These are phyloP conservation scores for Cataglyphis cursor DNA, from an alignment of 2,888 invertebrate species.

Conservation along the genomic window DNA sequence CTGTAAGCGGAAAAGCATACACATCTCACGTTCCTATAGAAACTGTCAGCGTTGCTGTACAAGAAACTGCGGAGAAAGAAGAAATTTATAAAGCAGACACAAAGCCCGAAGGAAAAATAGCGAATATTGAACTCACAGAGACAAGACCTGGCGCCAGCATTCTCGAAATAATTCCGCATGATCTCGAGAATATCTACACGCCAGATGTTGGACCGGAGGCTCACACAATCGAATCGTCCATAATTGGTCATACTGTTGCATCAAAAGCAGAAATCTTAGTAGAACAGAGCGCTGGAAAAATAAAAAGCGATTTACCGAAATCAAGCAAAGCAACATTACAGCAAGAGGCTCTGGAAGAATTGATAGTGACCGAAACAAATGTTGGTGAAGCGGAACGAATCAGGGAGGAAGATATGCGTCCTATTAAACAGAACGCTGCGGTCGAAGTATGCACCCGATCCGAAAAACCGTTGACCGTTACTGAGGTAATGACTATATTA, in stretches of 20 bases:
- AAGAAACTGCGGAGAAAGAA: conserved; percentile 87
- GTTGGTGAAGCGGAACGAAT: conserved; percentile 87
- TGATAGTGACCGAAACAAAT: conserved; percentile 85
- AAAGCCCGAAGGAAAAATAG: conserved; percentile 86
- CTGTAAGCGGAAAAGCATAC: conserved; percentile 85
- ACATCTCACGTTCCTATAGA: conserved; percentile 80
- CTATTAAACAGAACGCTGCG: conserved; percentile 80
- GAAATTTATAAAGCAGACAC: conserved; percentile 84
- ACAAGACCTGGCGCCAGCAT: conserved; percentile 80
- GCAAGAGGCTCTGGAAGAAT: conserved; percentile 88
- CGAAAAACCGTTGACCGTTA: conserved; percentile 79
- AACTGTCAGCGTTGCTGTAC: conserved; percentile 85
- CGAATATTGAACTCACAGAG: conserved; percentile 85
- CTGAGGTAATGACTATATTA: conserved; percentile 79
- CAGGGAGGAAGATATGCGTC: conserved; percentile 85
- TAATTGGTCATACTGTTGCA: conserved; percentile 87
- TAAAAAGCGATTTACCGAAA: conserved; percentile 77
- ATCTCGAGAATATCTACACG: conserved; percentile 81
- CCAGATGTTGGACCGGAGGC: conserved; percentile 78
- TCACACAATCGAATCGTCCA: conserved; percentile 82
- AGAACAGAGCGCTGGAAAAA: conserved; percentile 76
- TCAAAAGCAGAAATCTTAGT: conserved; percentile 86
- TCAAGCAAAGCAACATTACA: conserved; percentile 85
- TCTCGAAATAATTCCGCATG: conserved; percentile 83
- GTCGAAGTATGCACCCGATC: conserved; percentile 78